Percentiles rank a stretch among this genome's conserved stretches.
Evolutionary conservation across 2,113 vertebrate genomes (phyloP).

Genomic region (Aptenodytes forsteri): DNA sequence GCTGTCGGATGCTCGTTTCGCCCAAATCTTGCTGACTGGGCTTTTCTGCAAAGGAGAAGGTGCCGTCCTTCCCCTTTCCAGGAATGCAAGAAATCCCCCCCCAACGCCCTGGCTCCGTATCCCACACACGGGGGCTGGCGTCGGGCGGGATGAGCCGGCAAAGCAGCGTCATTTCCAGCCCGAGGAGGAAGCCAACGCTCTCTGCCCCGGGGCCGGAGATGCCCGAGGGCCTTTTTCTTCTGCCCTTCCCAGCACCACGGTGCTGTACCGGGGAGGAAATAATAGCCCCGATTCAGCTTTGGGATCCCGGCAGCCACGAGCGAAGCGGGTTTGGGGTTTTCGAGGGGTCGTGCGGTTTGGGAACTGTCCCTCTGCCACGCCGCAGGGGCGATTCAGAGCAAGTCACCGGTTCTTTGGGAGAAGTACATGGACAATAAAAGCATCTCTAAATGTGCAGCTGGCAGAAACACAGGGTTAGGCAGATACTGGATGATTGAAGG

Average conservation of each 20-base stretch:
- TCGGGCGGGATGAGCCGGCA: background rate
- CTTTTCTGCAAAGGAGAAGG: background rate
- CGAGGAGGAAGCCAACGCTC: fast-evolving
- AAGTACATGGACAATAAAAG: background rate
- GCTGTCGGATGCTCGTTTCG: fast-evolving
- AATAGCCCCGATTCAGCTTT: background rate
- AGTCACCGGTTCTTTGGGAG: background rate
- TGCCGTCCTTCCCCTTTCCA: background rate
- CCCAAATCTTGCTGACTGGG: background rate
- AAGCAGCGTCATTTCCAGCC: background rate
- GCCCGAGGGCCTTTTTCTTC: background rate
- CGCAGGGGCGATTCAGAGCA: too few species aligned
- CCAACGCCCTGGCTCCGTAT: fast-evolving
- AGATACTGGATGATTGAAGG: background rate
- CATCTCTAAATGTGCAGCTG: fast-evolving
- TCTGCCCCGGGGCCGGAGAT: fast-evolving
- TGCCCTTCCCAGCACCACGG: background rate
- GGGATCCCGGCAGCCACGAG: fast-evolving
- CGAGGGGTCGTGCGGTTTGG: fast-evolving
- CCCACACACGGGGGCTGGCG: fast-evolving
- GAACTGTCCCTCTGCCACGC: background rate
- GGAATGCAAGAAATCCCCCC: background rate
- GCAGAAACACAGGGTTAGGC: fast-evolving
- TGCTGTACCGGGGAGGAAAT: fast-evolving
- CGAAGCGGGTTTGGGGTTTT: background rate